Evolutionary conservation across 2,113 vertebrate genomes (phyloP).

Genomic region (Camelus dromedarius): DNA sequence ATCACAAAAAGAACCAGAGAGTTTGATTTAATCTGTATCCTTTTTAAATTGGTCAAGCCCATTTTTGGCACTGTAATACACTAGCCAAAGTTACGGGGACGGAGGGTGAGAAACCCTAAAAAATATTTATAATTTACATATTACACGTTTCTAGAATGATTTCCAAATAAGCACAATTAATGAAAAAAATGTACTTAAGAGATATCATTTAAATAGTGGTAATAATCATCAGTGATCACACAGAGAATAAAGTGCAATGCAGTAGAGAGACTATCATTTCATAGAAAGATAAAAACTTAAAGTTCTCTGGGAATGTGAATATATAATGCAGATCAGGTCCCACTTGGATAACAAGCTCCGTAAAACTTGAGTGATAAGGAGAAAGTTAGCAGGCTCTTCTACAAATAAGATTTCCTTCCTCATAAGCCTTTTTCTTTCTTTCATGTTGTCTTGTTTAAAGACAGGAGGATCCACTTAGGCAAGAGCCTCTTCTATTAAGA

Average conservation of each 20-base stretch:
- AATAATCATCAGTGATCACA: not conserved
- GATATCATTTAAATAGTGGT: not conserved
- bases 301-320: not conserved
- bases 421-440: not conserved
- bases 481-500: not conserved
- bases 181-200: not conserved
- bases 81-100: not conserved
- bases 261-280: not conserved
- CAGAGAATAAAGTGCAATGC: not conserved
- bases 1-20: not conserved
- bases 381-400: not conserved
- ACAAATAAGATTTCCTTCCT: not conserved
- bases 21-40: not conserved
- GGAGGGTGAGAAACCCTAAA: not conserved
- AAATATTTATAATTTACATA: not conserved
- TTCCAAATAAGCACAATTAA: not conserved
- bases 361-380: not conserved
- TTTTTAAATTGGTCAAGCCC: not conserved
- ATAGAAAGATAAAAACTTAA: not conserved
- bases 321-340: not conserved
- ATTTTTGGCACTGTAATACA: not conserved
- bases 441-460: not conserved
- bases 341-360: not conserved
- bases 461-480: not conserved
- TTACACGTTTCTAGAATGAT: not conserved